Conservation (phyloP, 2,797 vertebrate species). For the Myotis daubentonii region DNA sequence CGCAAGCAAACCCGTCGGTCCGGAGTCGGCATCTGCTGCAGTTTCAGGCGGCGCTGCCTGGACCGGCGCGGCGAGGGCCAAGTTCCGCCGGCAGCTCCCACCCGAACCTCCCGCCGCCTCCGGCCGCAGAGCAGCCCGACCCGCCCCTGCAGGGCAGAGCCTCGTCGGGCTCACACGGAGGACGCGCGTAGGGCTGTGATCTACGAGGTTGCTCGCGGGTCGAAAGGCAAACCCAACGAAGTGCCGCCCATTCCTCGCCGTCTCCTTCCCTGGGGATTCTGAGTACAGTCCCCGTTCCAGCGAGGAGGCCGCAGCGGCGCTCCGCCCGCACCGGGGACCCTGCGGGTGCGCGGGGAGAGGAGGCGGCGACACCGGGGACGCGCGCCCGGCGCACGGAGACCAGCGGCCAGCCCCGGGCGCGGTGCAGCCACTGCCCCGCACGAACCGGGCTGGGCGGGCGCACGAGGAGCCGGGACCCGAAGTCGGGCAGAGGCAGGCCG, state of each 20-base stretch:
- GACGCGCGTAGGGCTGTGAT: no score
- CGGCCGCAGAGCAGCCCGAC: no score
- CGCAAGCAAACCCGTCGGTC: constrained; percentile 66
- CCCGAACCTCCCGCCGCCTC: no score
- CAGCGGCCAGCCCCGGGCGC: not conserved
- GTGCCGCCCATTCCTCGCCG: no score
- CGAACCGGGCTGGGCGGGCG: constrained; percentile 17
- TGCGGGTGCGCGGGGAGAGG: no score
- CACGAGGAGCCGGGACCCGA: not conserved
- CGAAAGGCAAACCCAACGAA: no score
- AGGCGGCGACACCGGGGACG: not conserved
- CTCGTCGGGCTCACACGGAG: no score
- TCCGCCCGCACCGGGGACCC: no score
- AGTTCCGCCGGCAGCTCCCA: constrained; percentile 60
- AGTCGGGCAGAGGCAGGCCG: constrained; percentile 34
- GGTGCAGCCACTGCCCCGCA: constrained; percentile 53
- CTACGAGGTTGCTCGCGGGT: no score
- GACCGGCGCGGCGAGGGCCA: constrained; percentile 22
- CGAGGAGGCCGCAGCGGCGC: no score
- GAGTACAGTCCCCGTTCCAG: no score
- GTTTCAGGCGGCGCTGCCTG: constrained; percentile 24
- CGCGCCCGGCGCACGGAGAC: not conserved
- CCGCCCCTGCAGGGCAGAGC: no score
- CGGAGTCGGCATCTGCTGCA: not conserved
- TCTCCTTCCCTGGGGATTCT: constrained; percentile 2